These are phyloP conservation scores for Drosophila elegans DNA, from an alignment of 1,140 invertebrate genomes.

Conservation along the genomic window DNA sequence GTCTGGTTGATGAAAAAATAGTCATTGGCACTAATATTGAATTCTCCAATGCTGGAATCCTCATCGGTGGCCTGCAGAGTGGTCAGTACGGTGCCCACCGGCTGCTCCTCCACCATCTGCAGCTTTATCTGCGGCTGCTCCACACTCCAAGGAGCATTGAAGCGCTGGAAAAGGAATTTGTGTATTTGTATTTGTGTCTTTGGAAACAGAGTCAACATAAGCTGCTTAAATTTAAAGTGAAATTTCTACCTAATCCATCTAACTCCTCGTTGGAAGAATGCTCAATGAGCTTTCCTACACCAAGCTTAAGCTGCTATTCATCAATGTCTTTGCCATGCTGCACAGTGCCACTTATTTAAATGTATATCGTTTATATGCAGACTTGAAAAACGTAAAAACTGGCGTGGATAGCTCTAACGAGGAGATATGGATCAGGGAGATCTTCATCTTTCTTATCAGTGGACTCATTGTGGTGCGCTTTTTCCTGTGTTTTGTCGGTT, in stretches of 20 bases:
- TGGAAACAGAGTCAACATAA: conserved; percentile 32
- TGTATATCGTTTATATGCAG: conserved; percentile 49
- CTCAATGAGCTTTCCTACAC: conserved; percentile 29
- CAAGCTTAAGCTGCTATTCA: conserved; percentile 60
- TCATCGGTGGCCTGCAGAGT: conserved; percentile 93
- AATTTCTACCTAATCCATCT: not conserved
- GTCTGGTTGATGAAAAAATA: conserved; percentile 92
- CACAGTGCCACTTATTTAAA: conserved; percentile 62
- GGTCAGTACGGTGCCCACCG: conserved; percentile 91
- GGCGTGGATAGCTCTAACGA: conserved; percentile 32
- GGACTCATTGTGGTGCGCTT: conserved; percentile 57
- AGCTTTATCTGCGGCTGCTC: conserved; percentile 89
- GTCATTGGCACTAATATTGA: conserved; percentile 86
- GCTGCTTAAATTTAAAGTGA: not conserved
- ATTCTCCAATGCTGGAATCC: conserved; percentile 93
- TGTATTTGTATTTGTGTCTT: not conserved
- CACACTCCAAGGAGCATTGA: conserved; percentile 90
- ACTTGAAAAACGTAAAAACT: conserved; percentile 49
- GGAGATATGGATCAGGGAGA: conserved; percentile 55
- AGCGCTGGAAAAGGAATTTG: conserved; percentile 76
- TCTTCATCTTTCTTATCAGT: conserved; percentile 52
- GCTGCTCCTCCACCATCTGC: conserved; percentile 93
- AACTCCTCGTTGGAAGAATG: not conserved
- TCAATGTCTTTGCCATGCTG: conserved; percentile 67
- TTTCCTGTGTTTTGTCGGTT: conserved; percentile 53